phyloP scores from a whole-genome alignment of 2,888 invertebrate genomes.

The Dione juno region DNA sequence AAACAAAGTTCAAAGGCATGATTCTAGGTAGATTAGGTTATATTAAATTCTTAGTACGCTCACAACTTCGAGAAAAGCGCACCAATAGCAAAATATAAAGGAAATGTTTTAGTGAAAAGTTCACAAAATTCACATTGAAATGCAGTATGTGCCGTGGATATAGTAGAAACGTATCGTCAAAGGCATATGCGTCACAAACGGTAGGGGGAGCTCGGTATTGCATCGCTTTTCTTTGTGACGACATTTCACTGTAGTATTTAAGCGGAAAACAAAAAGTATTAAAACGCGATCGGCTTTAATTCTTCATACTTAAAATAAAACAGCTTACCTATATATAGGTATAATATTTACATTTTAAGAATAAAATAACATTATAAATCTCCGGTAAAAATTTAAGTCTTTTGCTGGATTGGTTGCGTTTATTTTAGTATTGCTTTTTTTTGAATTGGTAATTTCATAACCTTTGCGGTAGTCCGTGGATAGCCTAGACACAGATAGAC shows the following conservation, averaged over 20 bases:
- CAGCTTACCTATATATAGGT: background rate
- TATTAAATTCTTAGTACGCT: background rate
- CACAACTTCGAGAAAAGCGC: background rate
- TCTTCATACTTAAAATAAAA: background rate
- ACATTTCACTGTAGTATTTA: constrained; percentile 10
- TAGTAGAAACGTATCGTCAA: constrained; percentile 22
- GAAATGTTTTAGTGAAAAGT: constrained; percentile 12
- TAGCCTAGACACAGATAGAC: no score
- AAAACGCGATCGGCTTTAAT: background rate
- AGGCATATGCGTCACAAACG: constrained; percentile 22
- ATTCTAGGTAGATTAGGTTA: background rate
- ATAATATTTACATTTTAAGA: no score
- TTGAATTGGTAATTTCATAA: no score
- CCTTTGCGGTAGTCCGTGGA: no score
- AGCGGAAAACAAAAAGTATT: constrained; percentile 19
- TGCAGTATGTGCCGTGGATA: constrained; percentile 4
- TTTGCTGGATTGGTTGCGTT: no score
- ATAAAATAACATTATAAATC: no score
- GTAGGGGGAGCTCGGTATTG: constrained; percentile 1
- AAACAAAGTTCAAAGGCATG: no score
- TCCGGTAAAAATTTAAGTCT: no score
- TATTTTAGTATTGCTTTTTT: no score
- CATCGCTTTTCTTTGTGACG: constrained; percentile 18
- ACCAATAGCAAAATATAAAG: background rate
- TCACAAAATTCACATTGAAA: constrained; percentile 15